Base-by-base conservation (phyloP, 2,113 vertebrate species). In the Anoura caudifer region DNA sequence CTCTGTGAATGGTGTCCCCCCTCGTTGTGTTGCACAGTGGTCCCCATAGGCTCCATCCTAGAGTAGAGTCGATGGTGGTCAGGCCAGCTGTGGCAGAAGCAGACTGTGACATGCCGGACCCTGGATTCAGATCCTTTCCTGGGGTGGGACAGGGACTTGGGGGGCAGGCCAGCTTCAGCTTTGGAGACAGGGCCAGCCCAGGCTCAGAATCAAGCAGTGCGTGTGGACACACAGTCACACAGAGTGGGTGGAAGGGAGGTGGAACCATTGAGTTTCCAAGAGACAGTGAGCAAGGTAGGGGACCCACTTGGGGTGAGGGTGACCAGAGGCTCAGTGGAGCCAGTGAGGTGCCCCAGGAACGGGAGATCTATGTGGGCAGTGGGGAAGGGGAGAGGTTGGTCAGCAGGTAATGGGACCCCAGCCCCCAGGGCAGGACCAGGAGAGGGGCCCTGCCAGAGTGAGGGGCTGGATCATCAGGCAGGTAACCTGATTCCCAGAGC, bases 301-400 rank as follows among this genome's bases (percentile, higher is more conserved):
- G 36, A n/a, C 47, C 5, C 7, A 31, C 24, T 33, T 7, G 0
- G 13, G 17, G 80, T 7, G 5, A 31, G 79, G 20, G 22, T 31
- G 31, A 4, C 33, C 9, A 38, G 28, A 56, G n/a, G 15, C n/a
- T 22, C 6, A 24, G 52, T 20, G 38, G 65, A 70, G 67, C 65
- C 38, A 15, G 59, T 3, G 31, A 28, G 45, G 16, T 7, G 38
- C 4, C 3, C 20, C 54, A 16, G 82, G 59, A 45, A 61, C 0
- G 0, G 17, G 47, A n/a, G 31, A 26, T n/a, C 28, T 26, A 5
- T 8, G 22, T 20, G 16, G 31, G n/a, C 16, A 28, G 20, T 1
- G 0, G 41, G 67, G 31, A 19, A 52, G 45, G 9, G 33, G 1
- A 9, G 6, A 36, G 52, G 65, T 24, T 43, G 33, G 69, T 67